Evolutionary conservation across 2,113 vertebrate genomes (phyloP).

Genomic region (Dendrocopos noguchii): DNA sequence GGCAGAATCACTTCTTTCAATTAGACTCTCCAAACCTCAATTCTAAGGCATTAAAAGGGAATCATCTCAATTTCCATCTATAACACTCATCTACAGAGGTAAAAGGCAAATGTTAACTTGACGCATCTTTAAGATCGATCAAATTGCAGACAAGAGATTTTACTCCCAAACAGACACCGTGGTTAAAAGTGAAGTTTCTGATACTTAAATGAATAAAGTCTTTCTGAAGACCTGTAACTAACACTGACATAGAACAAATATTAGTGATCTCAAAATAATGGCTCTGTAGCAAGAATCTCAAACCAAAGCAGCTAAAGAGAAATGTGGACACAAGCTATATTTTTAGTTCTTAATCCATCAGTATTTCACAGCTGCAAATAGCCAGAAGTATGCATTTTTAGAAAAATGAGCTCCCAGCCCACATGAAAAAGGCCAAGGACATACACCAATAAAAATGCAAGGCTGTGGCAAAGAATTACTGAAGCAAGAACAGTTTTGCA

Average conservation of each 20-base stretch:
- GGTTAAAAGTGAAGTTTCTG: not conserved
- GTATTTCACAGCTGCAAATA: slow-evolving; percentile 66
- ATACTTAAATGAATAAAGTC: not conserved
- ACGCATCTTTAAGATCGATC: not conserved
- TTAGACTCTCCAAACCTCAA: not conserved
- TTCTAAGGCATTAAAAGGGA: not conserved
- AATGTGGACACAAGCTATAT: slow-evolving; percentile 37
- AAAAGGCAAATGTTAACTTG: not conserved
- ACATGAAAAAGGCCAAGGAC: slow-evolving; percentile 61
- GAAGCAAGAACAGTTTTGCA: slow-evolving; percentile 1
- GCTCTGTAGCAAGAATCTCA: not conserved
- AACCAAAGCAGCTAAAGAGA: slow-evolving; percentile 18
- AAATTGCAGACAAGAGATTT: not conserved
- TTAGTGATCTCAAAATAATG: not conserved
- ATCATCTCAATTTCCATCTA: not conserved
- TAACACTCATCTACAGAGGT: not conserved
- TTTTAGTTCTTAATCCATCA: slow-evolving; percentile 66
- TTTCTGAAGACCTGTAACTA: not conserved
- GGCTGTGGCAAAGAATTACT: not conserved
- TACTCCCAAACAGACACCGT: not conserved
- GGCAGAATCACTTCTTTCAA: not conserved
- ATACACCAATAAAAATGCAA: not conserved
- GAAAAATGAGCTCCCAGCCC: slow-evolving; percentile 52
- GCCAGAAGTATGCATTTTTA: slow-evolving; percentile 61
- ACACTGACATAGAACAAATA: not conserved